Percentiles rank a stretch among this genome's conserved stretches.
These are phyloP conservation scores for Rhimphoctona megacephalus DNA, from an alignment of 2,888 invertebrate genomes.

Conservation along the genomic window DNA sequence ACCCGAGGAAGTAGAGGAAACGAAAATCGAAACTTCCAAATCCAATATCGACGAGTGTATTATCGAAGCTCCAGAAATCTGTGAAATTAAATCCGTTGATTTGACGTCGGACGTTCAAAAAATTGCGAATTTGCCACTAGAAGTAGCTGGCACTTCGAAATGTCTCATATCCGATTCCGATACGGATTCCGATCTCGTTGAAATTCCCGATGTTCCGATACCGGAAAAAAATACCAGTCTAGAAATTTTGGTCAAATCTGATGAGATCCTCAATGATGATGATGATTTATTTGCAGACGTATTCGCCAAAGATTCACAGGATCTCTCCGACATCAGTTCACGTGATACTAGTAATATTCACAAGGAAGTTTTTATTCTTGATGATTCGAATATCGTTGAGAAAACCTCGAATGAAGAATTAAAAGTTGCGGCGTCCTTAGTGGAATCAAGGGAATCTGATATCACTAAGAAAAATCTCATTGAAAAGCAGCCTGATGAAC, in stretches of 20 bases:
- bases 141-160: slow-evolving; percentile 31
- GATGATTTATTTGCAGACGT: slow-evolving; percentile 92
- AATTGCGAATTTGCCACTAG: slow-evolving; percentile 24
- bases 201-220: slow-evolving; percentile 79
- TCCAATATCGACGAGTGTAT: slow-evolving; percentile 15
- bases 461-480: not conserved
- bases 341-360: slow-evolving; percentile 24
- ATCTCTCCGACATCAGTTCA: slow-evolving; percentile 32
- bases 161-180: slow-evolving; percentile 71
- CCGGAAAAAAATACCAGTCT: slow-evolving; percentile 71
- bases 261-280: slow-evolving; percentile 74
- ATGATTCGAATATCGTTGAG: not conserved
- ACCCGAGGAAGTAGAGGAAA: slow-evolving; percentile 46
- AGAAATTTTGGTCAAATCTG: slow-evolving; percentile 84
- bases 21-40: not conserved
- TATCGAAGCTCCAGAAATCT: slow-evolving; percentile 47
- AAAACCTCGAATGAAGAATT: slow-evolving; percentile 17
- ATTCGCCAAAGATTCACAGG: slow-evolving; percentile 83
- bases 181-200: slow-evolving; percentile 85
- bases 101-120: slow-evolving; percentile 50
- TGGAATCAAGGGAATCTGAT: slow-evolving; percentile 5
- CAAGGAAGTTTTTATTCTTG: not conserved
- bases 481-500: not conserved
- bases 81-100: slow-evolving; percentile 4
- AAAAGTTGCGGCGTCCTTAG: not conserved